Conservation (phyloP, 2,888 invertebrate genomes). For the Caenorhabditis sp. region DNA sequence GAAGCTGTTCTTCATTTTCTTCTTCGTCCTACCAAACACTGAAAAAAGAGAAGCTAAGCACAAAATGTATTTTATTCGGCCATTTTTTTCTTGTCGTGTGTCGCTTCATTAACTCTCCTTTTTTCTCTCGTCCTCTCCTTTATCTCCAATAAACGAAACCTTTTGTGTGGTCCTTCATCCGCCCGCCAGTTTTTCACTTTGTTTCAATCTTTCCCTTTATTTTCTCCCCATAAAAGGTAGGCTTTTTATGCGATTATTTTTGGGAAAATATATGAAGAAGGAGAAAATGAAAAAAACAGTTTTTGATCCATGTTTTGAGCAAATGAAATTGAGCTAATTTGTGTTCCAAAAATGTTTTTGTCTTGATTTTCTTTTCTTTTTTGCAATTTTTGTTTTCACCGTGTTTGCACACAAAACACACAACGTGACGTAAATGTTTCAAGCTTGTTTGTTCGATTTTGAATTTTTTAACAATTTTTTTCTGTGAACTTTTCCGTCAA, state of each 20-base stretch:
- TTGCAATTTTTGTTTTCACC: too few species aligned
- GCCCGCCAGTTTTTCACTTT: not conserved
- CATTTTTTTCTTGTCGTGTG: not conserved
- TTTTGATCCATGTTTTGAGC: too few species aligned
- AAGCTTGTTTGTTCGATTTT: too few species aligned
- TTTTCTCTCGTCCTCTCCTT: not conserved
- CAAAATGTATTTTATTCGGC: not conserved
- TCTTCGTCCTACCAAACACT: not conserved
- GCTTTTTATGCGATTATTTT: too few species aligned
- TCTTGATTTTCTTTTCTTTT: too few species aligned
- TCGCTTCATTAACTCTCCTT: not conserved
- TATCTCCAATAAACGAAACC: not conserved
- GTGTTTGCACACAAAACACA: too few species aligned
- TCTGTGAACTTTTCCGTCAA: too few species aligned
- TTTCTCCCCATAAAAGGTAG: too few species aligned
- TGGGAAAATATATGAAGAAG: too few species aligned
- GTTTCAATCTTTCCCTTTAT: not conserved
- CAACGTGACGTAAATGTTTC: too few species aligned
- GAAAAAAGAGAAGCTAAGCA: not conserved
- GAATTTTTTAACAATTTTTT: too few species aligned
- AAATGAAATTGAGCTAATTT: slow-evolving; percentile 1
- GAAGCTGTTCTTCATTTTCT: not conserved
- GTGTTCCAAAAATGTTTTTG: not conserved
- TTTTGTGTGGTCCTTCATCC: not conserved
- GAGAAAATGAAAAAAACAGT: too few species aligned